These are phyloP conservation scores for Syngnathus scovelli DNA, from an alignment of 2,113 vertebrate genomes.

Conservation along the genomic window DNA sequence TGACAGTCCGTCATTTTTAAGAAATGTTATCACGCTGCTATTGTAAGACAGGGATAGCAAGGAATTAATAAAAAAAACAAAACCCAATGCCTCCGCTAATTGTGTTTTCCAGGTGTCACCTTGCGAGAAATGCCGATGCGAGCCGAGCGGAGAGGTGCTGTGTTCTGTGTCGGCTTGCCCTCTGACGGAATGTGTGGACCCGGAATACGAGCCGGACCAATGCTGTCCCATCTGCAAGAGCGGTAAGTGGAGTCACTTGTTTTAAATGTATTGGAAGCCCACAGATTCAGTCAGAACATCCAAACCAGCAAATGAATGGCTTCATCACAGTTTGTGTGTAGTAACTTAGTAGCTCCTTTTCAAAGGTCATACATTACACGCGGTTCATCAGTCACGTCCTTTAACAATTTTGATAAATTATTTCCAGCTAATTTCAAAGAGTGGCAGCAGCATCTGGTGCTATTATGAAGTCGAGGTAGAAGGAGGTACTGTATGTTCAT, in stretches of 20 bases:
- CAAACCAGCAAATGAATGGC: not conserved
- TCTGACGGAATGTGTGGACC: slow-evolving; percentile 95
- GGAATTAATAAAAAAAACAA: slow-evolving; percentile 25
- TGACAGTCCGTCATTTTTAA: no score
- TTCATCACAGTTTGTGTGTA: no score
- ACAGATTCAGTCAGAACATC: not conserved
- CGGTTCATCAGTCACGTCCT: slow-evolving; percentile 2
- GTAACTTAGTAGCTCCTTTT: slow-evolving; percentile 4
- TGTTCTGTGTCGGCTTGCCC: slow-evolving; percentile 94
- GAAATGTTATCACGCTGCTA: no score
- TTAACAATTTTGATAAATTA: not conserved
- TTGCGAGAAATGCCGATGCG: slow-evolving; percentile 91
- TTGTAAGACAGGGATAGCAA: slow-evolving; percentile 18
- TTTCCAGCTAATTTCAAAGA: not conserved
- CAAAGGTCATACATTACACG: not conserved
- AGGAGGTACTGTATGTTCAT: not conserved
- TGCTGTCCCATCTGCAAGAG: slow-evolving; percentile 98
- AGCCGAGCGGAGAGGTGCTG: slow-evolving; percentile 89
- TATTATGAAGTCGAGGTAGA: not conserved
- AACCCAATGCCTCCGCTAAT: slow-evolving; percentile 14
- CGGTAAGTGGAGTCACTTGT: slow-evolving; percentile 68
- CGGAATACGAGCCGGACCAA: slow-evolving; percentile 93
- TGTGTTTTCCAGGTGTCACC: slow-evolving; percentile 84
- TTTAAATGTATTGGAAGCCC: not conserved
- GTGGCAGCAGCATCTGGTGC: not conserved